These are phyloP conservation scores for Dascyllus trimaculatus DNA, from an alignment of 2,113 vertebrate genomes.

Conservation along the genomic window DNA sequence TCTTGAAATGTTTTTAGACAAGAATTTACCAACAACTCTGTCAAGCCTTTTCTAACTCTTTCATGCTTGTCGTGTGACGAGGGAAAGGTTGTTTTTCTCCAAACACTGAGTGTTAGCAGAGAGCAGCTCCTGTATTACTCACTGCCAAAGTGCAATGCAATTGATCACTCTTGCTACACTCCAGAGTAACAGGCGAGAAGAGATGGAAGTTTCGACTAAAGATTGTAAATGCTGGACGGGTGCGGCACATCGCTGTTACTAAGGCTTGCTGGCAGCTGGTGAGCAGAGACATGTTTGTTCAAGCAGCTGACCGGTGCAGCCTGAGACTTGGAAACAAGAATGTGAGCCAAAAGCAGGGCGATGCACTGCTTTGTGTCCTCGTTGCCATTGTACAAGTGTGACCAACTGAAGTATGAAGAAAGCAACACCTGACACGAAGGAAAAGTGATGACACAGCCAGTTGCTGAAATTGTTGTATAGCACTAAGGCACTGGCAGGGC, in stretches of 20 bases:
- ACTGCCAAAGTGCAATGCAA: constrained; percentile 22
- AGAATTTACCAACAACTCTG: constrained; percentile 21
- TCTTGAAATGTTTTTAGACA: constrained; percentile 15
- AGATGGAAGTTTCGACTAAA: neutral
- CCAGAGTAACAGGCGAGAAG: constrained; percentile 1
- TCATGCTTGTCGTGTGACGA: constrained; percentile 17
- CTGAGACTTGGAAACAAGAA: constrained; percentile 29
- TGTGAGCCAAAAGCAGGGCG: constrained; percentile 3
- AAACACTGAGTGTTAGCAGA: constrained; percentile 14
- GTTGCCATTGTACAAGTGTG: neutral
- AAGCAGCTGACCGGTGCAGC: constrained; percentile 4
- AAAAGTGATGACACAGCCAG: constrained; percentile 17
- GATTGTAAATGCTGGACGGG: constrained; percentile 1
- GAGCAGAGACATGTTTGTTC: constrained; percentile 20
- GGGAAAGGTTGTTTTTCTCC: constrained; percentile 13
- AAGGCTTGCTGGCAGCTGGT: constrained; percentile 11
- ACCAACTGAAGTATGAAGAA: constrained; percentile 4
- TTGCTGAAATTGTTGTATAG: constrained; percentile 1
- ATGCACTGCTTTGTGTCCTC: constrained; percentile 12
- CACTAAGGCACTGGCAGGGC: constrained; percentile 1
- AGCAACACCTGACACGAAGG: constrained; percentile 4
- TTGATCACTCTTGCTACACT: constrained; percentile 13
- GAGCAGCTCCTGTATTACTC: constrained; percentile 14
- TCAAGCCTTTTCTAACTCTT: constrained; percentile 14
- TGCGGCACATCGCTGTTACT: neutral